These are phyloP conservation scores for Athetis lepigone DNA, from an alignment of 2,888 invertebrate genomes.

Conservation along the genomic window DNA sequence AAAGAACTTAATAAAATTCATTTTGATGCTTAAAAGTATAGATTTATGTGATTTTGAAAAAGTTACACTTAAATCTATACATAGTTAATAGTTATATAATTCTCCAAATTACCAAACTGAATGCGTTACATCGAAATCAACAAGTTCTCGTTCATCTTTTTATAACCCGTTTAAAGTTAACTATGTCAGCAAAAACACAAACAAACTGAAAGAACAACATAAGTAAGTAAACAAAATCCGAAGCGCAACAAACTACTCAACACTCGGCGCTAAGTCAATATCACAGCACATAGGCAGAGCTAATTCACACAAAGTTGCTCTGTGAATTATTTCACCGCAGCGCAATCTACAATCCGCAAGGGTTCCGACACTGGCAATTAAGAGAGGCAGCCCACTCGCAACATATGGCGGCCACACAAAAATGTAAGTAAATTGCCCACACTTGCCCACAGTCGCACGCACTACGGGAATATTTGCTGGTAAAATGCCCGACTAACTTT, in stretches of 20 bases:
- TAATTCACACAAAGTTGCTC: slow-evolving; percentile 64
- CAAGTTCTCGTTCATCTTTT: too few species aligned
- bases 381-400: slow-evolving; percentile 64
- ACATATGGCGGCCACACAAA: slow-evolving; percentile 71
- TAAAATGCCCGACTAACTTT: slow-evolving; percentile 59
- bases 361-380: slow-evolving; percentile 72
- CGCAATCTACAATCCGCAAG: slow-evolving; percentile 66
- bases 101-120: too few species aligned
- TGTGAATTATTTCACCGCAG: slow-evolving; percentile 70
- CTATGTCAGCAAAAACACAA: not conserved
- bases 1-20: too few species aligned
- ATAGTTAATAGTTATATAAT: too few species aligned
- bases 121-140: too few species aligned
- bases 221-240: slow-evolving; percentile 2
- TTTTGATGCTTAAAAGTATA: too few species aligned
- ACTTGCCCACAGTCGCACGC: slow-evolving; percentile 37
- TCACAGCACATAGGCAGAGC: slow-evolving; percentile 37
- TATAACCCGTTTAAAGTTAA: too few species aligned
- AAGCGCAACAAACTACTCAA: slow-evolving; percentile 7
- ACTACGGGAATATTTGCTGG: slow-evolving; percentile 61
- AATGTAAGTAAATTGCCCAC: slow-evolving; percentile 68
- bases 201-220: not conserved
- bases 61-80: too few species aligned
- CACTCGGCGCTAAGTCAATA: slow-evolving; percentile 47
- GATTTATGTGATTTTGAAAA: too few species aligned